phyloP scores from a whole-genome alignment of 1,140 invertebrate species.

The Diprion similis region DNA sequence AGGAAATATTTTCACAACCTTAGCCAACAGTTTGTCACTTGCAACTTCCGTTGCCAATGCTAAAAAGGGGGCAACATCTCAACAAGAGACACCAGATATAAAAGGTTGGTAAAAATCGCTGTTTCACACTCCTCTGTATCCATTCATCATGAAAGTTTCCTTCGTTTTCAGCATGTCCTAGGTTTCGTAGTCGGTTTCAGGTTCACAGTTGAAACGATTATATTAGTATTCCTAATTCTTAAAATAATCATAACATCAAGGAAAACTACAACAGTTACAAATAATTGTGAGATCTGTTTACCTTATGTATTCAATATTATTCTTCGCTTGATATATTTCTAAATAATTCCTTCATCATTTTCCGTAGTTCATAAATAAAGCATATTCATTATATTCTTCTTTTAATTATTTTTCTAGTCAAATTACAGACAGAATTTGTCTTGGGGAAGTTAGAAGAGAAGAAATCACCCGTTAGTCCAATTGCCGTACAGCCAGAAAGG shows the following conservation, averaged over 20 bases:
- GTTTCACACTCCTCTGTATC: background rate
- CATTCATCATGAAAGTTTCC: constrained; percentile 25
- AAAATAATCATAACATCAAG: constrained; percentile 21
- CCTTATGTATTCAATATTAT: too few relatives aligned
- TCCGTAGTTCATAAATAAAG: background rate
- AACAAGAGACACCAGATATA: constrained; percentile 42
- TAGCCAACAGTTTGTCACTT: constrained; percentile 77
- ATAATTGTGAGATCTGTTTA: too few relatives aligned
- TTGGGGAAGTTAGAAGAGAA: constrained; percentile 30
- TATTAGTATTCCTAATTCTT: constrained; percentile 19
- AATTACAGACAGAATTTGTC: constrained; percentile 27
- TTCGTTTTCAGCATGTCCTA: constrained; percentile 19
- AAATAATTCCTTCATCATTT: constrained; percentile 7
- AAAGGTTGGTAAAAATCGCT: constrained; percentile 23
- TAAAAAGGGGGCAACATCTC: constrained; percentile 48
- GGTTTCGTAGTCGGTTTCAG: background rate
- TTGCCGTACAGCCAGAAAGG: constrained; percentile 24
- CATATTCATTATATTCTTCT: background rate
- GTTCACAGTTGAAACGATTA: background rate
- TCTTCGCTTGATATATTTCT: background rate
- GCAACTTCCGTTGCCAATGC: constrained; percentile 61
- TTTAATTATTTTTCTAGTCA: constrained; percentile 24
- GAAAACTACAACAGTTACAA: background rate
- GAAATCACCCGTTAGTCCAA: constrained; percentile 19
- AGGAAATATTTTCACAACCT: constrained; percentile 82